Conservation (phyloP, 2,113 vertebrate species). For the Ochotona princeps region DNA sequence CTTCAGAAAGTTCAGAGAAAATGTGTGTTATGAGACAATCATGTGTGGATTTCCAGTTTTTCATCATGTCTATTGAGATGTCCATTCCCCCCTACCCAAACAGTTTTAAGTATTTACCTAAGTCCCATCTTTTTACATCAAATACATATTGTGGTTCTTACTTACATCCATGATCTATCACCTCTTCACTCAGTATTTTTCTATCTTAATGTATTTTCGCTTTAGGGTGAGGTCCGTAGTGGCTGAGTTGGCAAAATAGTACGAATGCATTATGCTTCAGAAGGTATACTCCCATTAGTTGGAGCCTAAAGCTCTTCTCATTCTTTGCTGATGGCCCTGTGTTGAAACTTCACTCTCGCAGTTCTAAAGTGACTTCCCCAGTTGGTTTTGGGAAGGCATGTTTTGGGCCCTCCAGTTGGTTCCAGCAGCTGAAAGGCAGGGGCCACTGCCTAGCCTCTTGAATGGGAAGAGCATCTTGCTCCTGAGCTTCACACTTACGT, state of each 20-base stretch:
- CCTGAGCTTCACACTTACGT: neutral
- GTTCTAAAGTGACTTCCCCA: neutral
- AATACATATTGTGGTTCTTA: neutral
- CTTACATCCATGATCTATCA: neutral
- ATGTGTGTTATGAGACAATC: no score
- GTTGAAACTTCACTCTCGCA: neutral
- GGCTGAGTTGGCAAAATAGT: neutral
- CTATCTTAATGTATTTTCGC: neutral
- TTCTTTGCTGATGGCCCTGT: neutral
- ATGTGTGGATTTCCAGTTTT: no score
- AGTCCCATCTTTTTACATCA: neutral
- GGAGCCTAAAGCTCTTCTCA: neutral
- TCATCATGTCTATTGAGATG: no score
- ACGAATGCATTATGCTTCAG: conserved; percentile 8
- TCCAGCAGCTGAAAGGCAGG: neutral
- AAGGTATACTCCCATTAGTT: neutral
- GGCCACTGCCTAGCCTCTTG: neutral
- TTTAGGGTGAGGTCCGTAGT: neutral
- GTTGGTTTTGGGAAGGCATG: no score
- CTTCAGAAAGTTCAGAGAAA: no score
- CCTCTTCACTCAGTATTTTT: neutral
- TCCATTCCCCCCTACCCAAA: no score
- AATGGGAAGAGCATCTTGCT: neutral
- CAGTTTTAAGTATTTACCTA: neutral
- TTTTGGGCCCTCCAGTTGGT: neutral